These are phyloP conservation scores for Clitarchus hookeri DNA, from an alignment of 2,888 invertebrate species.

Conservation along the genomic window DNA sequence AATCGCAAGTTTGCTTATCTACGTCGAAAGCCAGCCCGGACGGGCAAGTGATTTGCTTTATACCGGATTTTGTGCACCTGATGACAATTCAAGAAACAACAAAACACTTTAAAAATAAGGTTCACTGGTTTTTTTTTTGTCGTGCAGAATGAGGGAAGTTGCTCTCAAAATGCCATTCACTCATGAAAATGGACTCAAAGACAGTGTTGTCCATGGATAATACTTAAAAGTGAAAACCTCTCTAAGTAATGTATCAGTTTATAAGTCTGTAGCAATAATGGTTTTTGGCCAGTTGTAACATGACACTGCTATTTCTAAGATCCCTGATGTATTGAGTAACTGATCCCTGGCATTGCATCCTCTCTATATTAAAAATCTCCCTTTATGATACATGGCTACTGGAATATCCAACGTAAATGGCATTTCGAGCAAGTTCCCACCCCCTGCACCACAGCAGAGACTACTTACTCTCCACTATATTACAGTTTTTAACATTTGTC, in stretches of 20 bases:
- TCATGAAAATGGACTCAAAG: too few species aligned
- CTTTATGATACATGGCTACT: too few species aligned
- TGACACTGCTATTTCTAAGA: too few species aligned
- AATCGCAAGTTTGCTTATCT: conserved; percentile 97
- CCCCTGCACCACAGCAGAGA: neutral
- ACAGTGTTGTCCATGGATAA: too few species aligned
- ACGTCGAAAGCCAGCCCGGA: conserved; percentile 97
- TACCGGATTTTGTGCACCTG: conserved; percentile 93
- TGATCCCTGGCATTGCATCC: too few species aligned
- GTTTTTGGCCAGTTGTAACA: too few species aligned
- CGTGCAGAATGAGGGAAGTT: neutral
- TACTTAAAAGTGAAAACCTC: too few species aligned
- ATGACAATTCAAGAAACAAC: conserved; percentile 59
- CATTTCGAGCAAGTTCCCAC: neutral
- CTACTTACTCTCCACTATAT: conserved; percentile 88
- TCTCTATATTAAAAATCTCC: too few species aligned
- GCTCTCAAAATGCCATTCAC: neutral
- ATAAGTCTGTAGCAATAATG: too few species aligned
- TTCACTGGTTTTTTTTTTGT: neutral
- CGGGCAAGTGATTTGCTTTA: conserved; percentile 96
- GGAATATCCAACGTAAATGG: neutral
- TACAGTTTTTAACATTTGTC: conserved; percentile 95
- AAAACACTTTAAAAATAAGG: conserved; percentile 9
- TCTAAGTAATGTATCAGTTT: too few species aligned
- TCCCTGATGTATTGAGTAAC: too few species aligned